Evolutionary conservation across 2,797 vertebrate genomes (phyloP).

Genomic region (Streptopelia turtur): DNA sequence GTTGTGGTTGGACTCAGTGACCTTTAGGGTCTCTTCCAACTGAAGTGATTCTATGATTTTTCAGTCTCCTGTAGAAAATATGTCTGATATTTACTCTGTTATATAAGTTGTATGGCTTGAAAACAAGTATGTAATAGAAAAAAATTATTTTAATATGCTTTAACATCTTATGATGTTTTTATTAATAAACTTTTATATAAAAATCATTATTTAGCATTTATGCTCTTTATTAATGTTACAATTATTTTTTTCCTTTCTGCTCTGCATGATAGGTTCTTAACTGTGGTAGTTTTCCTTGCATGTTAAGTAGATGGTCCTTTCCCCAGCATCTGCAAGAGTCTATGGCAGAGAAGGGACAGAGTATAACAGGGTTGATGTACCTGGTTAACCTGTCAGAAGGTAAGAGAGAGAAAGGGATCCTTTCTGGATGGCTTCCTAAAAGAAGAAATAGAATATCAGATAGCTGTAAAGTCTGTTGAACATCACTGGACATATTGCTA

Average conservation of each 20-base stretch:
- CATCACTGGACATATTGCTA: background rate
- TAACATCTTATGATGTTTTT: background rate
- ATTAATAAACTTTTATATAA: background rate
- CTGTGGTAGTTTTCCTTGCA: background rate
- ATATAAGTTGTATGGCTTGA: background rate
- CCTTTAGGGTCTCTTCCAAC: no score
- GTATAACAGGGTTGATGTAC: background rate
- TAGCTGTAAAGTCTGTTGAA: background rate
- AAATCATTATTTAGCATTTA: background rate
- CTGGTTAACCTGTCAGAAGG: background rate
- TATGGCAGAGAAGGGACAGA: background rate
- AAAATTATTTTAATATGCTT: background rate
- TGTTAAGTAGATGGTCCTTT: background rate
- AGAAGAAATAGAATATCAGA: background rate
- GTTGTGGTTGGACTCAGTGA: no score
- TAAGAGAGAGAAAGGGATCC: background rate
- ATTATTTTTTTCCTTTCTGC: background rate
- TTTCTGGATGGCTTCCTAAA: background rate
- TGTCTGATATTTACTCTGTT: background rate
- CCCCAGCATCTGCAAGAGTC: background rate
- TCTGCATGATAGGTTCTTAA: background rate
- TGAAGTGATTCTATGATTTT: background rate
- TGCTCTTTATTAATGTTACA: background rate
- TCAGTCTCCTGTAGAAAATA: background rate
- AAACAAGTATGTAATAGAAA: background rate